Evolutionary conservation across 2,113 vertebrate genomes (phyloP).

Genomic region (Ornithorhynchus anatinus): DNA sequence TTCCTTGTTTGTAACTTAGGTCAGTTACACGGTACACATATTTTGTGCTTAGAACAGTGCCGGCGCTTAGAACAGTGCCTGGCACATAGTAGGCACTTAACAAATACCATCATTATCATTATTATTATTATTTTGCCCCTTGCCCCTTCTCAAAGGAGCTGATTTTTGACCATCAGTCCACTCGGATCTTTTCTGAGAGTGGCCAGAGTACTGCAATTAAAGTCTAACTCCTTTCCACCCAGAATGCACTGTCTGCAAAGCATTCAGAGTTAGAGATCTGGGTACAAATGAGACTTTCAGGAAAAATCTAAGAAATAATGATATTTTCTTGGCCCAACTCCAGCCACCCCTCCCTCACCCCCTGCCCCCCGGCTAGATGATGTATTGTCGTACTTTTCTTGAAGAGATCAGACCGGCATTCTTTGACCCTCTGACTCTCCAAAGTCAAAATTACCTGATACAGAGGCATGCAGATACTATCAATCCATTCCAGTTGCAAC

Average conservation of each 20-base stretch:
- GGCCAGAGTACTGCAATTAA: too few relatives aligned
- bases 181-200: too few relatives aligned
- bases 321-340: not conserved
- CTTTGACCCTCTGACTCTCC: not conserved
- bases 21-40: too few relatives aligned
- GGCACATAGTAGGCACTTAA: not conserved
- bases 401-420: constrained; percentile 8
- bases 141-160: too few relatives aligned
- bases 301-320: not conserved
- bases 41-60: not conserved
- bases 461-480: constrained; percentile 93
- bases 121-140: too few relatives aligned
- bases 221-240: too few relatives aligned
- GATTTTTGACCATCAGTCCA: too few relatives aligned
- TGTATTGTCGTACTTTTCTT: not conserved
- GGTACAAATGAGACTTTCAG: not conserved
- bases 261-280: not conserved
- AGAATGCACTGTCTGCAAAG: not conserved
- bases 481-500: constrained; percentile 96
- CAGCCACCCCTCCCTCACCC: not conserved
- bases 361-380: not conserved
- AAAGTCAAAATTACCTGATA: constrained; percentile 85
- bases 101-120: too few relatives aligned
- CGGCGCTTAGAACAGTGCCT: not conserved
- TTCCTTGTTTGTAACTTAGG: too few relatives aligned